A percentile compares a stretch with the other conserved stretches of the same genome.
These are phyloP conservation scores for Bradypus variegatus DNA, from an alignment of 2,797 vertebrate species.

Conservation along the genomic window DNA sequence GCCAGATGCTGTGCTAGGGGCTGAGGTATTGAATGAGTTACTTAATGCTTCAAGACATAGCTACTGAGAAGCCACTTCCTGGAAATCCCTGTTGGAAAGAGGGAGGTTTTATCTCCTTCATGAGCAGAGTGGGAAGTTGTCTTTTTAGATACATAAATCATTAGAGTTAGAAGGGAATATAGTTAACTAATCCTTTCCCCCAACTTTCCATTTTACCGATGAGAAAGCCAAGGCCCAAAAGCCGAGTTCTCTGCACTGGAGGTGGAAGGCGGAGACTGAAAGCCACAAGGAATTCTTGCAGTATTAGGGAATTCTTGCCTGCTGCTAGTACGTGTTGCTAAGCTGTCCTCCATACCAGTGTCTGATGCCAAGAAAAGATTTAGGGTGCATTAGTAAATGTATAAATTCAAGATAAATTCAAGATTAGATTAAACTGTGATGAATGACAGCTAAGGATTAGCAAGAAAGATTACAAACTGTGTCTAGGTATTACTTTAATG, in stretches of 20 bases:
- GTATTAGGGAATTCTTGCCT: not conserved
- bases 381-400: not conserved
- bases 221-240: not conserved
- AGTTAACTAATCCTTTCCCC: not conserved
- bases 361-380: conserved; percentile 12
- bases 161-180: not conserved
- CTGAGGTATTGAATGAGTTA: not conserved
- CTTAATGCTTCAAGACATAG: not conserved
- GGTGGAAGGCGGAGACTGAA: not conserved
- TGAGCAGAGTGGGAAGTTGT: not conserved
- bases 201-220: not conserved
- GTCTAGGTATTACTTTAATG: conserved; percentile 1
- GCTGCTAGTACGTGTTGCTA: not conserved
- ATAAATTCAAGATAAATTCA: not conserved
- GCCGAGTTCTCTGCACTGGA: not conserved
- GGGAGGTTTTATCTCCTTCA: not conserved
- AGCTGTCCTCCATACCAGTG: not conserved
- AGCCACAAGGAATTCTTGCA: not conserved
- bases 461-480: not conserved
- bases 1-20: not conserved
- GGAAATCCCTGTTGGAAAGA: not conserved
- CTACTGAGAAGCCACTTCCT: not conserved
- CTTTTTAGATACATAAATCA: not conserved
- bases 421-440: conserved; percentile 12
- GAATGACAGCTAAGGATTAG: not conserved